phyloP scores from a whole-genome alignment of 2,113 vertebrate genomes.

The Pluvialis apricaria region DNA sequence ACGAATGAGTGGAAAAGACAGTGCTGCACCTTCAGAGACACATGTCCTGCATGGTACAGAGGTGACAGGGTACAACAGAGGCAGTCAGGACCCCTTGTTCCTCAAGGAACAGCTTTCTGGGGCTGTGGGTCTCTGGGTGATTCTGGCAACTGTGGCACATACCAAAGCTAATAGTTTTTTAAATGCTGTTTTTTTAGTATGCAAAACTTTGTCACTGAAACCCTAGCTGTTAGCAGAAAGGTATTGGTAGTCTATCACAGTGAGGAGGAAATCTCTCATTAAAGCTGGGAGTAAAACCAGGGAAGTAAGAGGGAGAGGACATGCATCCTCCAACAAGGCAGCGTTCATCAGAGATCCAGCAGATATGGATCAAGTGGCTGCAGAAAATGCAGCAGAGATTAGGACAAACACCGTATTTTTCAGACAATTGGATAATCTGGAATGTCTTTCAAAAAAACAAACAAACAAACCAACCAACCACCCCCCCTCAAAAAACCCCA shows the following conservation, averaged over 20 bases:
- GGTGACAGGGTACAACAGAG: background rate
- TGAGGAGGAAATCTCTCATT: background rate
- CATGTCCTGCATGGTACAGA: rapidly evolving
- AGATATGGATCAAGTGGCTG: background rate
- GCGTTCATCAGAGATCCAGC: background rate
- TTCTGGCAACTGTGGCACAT: background rate
- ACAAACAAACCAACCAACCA: background rate
- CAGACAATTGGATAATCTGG: background rate
- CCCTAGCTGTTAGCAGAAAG: background rate
- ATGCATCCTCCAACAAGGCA: background rate
- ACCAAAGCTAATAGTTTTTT: background rate
- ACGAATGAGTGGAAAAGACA: background rate
- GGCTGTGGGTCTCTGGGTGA: background rate
- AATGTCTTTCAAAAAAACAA: background rate
- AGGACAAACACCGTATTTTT: background rate
- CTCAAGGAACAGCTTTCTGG: background rate
- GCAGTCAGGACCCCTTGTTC: background rate
- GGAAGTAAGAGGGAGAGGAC: background rate
- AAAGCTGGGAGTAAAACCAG: background rate
- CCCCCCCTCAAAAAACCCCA: rapidly evolving
- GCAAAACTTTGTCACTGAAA: background rate
- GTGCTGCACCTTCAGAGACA: background rate
- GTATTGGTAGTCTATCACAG: background rate
- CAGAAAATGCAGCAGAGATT: background rate
- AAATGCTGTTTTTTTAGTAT: background rate